Percentiles rank a stretch among this genome's conserved stretches.
phyloP scores from a whole-genome alignment of 1,140 invertebrate species.

The Sycophaga agraensis region DNA sequence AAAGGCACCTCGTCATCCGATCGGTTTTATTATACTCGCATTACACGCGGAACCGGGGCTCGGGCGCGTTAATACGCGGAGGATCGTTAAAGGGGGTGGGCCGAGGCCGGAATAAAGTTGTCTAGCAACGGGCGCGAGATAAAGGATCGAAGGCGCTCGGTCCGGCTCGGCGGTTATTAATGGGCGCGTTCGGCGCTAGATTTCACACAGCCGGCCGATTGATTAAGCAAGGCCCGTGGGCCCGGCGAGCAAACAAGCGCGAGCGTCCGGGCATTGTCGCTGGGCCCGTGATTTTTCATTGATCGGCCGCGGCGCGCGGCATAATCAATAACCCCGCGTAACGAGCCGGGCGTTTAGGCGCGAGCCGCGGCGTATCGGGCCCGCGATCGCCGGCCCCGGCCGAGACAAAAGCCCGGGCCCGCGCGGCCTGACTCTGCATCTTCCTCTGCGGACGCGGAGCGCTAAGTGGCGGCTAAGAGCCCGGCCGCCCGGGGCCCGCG shows the following conservation, averaged over 20 bases:
- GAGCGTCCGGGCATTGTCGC: neutral
- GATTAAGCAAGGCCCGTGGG: slow-evolving; percentile 1
- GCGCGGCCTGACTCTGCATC: slow-evolving; percentile 15
- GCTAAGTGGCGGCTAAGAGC: slow-evolving; percentile 27
- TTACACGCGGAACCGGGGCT: no score
- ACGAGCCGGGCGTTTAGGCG: slow-evolving; percentile 20
- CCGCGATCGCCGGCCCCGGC: no score
- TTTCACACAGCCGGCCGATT: slow-evolving; percentile 16
- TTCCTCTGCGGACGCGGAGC: slow-evolving; percentile 7
- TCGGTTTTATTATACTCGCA: no score
- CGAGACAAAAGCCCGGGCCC: neutral
- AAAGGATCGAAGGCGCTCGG: neutral
- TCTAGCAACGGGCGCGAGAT: neutral
- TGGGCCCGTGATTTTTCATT: slow-evolving; percentile 20
- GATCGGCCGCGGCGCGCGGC: neutral
- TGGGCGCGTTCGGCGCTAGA: slow-evolving; percentile 15
- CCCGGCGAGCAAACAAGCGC: slow-evolving; percentile 7
- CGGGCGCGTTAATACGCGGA: no score
- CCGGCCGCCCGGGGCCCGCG: neutral
- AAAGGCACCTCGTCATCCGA: no score
- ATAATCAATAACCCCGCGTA: slow-evolving; percentile 28
- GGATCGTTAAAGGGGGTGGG: neutral
- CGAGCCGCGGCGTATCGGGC: neutral
- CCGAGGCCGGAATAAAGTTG: slow-evolving; percentile 14
- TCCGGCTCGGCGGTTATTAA: slow-evolving; percentile 17